Conservation (phyloP, 2,888 invertebrate species). For the Meiosimyza platycephala region DNA sequence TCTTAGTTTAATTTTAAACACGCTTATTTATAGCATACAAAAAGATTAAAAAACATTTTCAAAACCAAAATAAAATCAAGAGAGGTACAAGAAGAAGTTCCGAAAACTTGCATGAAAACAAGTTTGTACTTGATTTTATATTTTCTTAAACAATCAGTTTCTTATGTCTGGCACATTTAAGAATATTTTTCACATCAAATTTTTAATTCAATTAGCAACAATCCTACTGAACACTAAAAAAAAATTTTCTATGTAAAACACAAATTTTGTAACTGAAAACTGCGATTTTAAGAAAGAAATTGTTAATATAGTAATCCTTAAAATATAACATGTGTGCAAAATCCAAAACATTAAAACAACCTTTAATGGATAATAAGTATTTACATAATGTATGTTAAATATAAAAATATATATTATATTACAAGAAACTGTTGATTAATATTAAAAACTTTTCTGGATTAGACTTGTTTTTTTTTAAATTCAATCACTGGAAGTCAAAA, state of each 20-base stretch:
- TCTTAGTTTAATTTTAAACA: no score
- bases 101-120: neutral
- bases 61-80: slow-evolving; percentile 30
- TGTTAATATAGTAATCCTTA: slow-evolving; percentile 26
- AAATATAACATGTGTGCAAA: slow-evolving; percentile 9
- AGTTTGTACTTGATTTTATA: no score
- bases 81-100: neutral
- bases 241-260: neutral
- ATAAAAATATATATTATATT: slow-evolving; percentile 43
- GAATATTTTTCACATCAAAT: neutral
- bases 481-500: no score
- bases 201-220: neutral
- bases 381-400: slow-evolving; percentile 46
- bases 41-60: slow-evolving; percentile 31
- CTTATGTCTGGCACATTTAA: slow-evolving; percentile 12
- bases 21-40: neutral
- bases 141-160: neutral
- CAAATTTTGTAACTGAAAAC: neutral
- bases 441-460: slow-evolving; percentile 30
- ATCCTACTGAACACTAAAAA: neutral
- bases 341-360: slow-evolving; percentile 20
- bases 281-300: slow-evolving; percentile 8
- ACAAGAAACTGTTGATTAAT: slow-evolving; percentile 50
- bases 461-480: slow-evolving; percentile 26
- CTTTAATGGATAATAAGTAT: slow-evolving; percentile 26